phyloP scores from a whole-genome alignment of 2,113 vertebrate species.

The Solea senegalensis region DNA sequence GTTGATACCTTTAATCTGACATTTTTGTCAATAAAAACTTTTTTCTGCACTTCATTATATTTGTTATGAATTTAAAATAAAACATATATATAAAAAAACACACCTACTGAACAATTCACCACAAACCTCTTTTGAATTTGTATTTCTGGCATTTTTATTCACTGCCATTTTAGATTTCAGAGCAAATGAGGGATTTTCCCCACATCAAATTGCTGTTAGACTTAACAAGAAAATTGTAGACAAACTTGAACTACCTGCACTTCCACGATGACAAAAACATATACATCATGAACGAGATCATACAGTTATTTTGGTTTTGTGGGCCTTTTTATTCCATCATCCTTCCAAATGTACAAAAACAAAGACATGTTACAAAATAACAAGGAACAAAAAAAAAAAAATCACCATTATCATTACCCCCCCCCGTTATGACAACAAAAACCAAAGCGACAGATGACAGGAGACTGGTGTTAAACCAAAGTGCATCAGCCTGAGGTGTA shows the following conservation, averaged over 20 bases:
- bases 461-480: slow-evolving; percentile 75
- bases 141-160: too few relatives aligned
- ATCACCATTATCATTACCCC: slow-evolving; percentile 59
- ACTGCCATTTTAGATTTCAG: too few relatives aligned
- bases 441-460: slow-evolving; percentile 52
- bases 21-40: too few relatives aligned
- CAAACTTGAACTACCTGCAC: neutral
- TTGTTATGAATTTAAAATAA: too few relatives aligned
- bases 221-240: too few relatives aligned
- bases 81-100: too few relatives aligned
- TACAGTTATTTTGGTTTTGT: slow-evolving; percentile 67
- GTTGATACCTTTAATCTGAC: too few relatives aligned
- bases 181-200: too few relatives aligned
- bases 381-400: slow-evolving; percentile 18
- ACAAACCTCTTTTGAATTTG: too few relatives aligned
- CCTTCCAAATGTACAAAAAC: slow-evolving; percentile 86
- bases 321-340: slow-evolving; percentile 85
- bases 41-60: too few relatives aligned
- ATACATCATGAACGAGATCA: slow-evolving; percentile 15
- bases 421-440: slow-evolving; percentile 60
- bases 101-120: too few relatives aligned
- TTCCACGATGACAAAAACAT: neutral
- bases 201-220: too few relatives aligned
- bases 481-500: slow-evolving; percentile 75
- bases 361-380: slow-evolving; percentile 72